phyloP scores from a whole-genome alignment of 2,113 vertebrate genomes.

The Nycticryphes semicollaris region DNA sequence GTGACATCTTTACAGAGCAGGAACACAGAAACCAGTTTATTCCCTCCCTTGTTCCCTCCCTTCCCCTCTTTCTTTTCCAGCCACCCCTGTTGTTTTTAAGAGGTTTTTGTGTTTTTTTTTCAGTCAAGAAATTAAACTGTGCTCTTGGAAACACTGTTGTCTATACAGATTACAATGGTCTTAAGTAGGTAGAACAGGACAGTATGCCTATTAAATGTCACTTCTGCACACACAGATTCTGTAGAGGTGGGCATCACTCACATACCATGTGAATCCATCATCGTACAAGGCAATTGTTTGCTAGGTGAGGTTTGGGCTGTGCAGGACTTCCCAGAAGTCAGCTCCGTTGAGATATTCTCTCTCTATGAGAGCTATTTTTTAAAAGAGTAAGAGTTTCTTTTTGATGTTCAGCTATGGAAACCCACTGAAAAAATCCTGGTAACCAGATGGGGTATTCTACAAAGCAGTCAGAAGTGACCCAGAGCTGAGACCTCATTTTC shows the following conservation, averaged over 20 bases:
- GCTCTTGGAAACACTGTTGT: not conserved
- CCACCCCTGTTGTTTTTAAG: not conserved
- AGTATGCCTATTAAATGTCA: not conserved
- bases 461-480: not conserved
- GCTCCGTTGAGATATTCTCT: not conserved
- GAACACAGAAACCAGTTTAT: not conserved
- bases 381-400: not conserved
- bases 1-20: not conserved
- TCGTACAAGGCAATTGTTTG: not conserved
- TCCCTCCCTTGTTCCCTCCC: not conserved
- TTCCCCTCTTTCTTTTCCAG: not conserved
- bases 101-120: not conserved
- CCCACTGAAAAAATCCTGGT: not conserved
- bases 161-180: not conserved
- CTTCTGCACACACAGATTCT: not conserved
- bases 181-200: not conserved
- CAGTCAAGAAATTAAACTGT: not conserved
- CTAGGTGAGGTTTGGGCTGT: not conserved
- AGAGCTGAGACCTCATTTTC: constrained; percentile 50
- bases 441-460: constrained; percentile 22
- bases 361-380: not conserved
- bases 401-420: not conserved
- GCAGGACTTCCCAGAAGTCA: not conserved
- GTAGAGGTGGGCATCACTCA: not conserved
- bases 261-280: not conserved